Conservation (phyloP, 2,888 invertebrate species). For the Drosophila putrida region DNA sequence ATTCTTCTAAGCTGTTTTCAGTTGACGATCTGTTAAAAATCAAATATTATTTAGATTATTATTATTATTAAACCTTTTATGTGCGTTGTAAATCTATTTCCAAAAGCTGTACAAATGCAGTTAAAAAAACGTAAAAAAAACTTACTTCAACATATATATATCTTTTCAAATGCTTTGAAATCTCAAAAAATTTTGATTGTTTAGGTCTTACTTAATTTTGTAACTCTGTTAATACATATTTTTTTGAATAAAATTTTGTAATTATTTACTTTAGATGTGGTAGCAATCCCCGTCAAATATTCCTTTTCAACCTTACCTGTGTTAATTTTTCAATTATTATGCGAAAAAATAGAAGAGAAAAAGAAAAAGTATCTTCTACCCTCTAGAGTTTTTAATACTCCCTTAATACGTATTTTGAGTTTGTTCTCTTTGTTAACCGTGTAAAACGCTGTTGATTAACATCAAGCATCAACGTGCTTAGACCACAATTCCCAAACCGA, state of each 20-base stretch:
- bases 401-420: conserved; percentile 13
- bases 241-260: conserved; percentile 1
- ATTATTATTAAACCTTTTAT: background rate
- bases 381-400: conserved; percentile 25
- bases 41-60: background rate
- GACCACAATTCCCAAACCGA: conserved; percentile 54
- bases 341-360: background rate
- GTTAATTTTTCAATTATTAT: background rate
- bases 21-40: background rate
- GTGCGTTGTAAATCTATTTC: background rate
- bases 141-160: too few species aligned
- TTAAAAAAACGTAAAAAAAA: background rate
- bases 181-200: background rate
- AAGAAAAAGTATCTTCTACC: conserved; percentile 4
- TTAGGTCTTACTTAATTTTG: background rate
- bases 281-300: conserved; percentile 50
- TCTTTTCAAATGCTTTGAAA: background rate
- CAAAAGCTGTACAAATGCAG: background rate
- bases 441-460: conserved; percentile 75
- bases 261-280: conserved; percentile 55
- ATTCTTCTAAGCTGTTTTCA: background rate
- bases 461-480: conserved; percentile 70
- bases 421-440: conserved; percentile 68
- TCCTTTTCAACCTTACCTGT: background rate
- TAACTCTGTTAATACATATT: background rate